These are phyloP conservation scores for Luehdorfia chinensis DNA, from an alignment of 1,140 invertebrate genomes.

Conservation along the genomic window DNA sequence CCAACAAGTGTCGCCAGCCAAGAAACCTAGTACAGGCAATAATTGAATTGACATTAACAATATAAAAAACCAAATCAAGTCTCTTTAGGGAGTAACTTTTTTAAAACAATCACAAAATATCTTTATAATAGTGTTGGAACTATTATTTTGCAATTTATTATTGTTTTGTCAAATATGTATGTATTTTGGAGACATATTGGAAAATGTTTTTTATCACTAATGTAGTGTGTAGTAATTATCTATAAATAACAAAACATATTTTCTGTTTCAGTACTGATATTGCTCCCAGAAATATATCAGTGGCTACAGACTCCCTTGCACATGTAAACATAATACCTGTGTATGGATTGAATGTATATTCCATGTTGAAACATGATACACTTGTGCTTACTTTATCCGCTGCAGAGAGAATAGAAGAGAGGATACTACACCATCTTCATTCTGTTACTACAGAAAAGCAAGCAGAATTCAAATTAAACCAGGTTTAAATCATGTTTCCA, in stretches of 20 bases:
- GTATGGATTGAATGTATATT: constrained; percentile 92
- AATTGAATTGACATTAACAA: no score
- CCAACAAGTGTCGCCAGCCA: no score
- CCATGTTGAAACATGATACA: constrained; percentile 97
- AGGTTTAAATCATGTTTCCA: constrained; percentile 37
- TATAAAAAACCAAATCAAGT: no score
- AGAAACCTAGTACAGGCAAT: no score
- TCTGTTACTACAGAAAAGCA: constrained; percentile 75
- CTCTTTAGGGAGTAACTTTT: no score
- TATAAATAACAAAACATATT: constrained; percentile 22
- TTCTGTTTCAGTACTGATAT: constrained; percentile 85
- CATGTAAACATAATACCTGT: constrained; percentile 97
- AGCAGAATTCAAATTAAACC: constrained; percentile 77
- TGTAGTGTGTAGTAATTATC: no score
- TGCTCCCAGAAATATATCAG: constrained; percentile 91
- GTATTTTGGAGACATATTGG: no score
- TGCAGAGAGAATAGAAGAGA: constrained; percentile 91
- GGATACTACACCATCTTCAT: constrained; percentile 88
- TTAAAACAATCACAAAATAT: no score
- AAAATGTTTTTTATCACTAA: no score
- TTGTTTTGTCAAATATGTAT: no score
- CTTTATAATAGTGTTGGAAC: no score
- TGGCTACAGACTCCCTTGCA: constrained; percentile 85
- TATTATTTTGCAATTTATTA: no score
- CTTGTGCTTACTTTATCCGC: constrained; percentile 92